Base-by-base conservation (phyloP, 1,140 invertebrate species). In the Sminthurinus signatus region DNA sequence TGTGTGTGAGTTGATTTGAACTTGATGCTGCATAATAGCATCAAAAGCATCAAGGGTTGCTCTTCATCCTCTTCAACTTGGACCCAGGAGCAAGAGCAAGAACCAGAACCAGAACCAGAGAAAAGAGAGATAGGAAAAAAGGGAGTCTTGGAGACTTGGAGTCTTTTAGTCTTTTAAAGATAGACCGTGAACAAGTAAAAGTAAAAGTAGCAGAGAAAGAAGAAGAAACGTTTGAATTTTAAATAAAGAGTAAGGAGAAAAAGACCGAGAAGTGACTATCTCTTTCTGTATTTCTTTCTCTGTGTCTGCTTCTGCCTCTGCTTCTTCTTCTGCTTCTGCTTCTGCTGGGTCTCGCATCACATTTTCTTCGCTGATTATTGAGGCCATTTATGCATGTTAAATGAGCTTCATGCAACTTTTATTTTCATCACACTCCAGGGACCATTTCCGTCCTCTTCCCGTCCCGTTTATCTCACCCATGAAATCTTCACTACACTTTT, bases 361-460 rank as follows among this genome's bases (percentile, higher is more conserved):
- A 54, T 62, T 68, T 56, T 59, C 55, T 50, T 59, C 56, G 55
- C 29, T 70, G 51, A 70, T 70, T 70, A 70, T 70, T 67, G n/a
- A 62, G 65, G 65, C 52, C 63, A 64, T 70, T 70, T 67, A 70
- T n/a, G 65, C 64, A 8, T 67, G 69, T 60, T 62, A 70, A 70
- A 70, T 70, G 69, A 67, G 65, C 56, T 65, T 67, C 62, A 21
- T 65, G 62, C 58, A 67, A 70, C 65, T 67, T 70, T 67, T 67
- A 67, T 70, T 70, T 67, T 66, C 67, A 70, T 70, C 60, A 65
- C 65, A 70, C 69, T 70, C 69, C 27, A 29, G 69, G 69, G 69
- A 70, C 67, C 62, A 56, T 70, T 70, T 70, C 68, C 64, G 51
- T 43, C 58, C 64, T 25, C 51, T 65, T 69, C 60, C 65, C n/a